These are phyloP conservation scores for Semibalanus balanoides DNA, from an alignment of 1,140 invertebrate genomes.

Conservation along the genomic window DNA sequence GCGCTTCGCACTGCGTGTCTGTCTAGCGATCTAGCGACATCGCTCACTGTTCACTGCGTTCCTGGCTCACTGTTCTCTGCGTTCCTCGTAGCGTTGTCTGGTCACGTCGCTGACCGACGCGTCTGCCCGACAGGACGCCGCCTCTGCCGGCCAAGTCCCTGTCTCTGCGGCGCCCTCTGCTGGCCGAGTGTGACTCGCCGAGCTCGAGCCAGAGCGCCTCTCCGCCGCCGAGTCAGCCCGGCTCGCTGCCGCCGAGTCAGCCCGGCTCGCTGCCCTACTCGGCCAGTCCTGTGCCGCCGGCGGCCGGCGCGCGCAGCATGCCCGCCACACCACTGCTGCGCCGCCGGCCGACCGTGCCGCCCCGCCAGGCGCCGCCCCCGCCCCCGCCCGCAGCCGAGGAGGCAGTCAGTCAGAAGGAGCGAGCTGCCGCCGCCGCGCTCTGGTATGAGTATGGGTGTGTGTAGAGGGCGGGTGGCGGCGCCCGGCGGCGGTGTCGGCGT, in stretches of 20 bases:
- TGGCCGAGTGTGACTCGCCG: neutral
- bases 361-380: neutral
- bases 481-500: no score
- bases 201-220: neutral
- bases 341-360: neutral
- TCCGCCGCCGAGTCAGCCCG: neutral
- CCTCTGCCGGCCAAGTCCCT: neutral
- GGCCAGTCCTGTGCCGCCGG: neutral
- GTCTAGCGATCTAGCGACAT: no score
- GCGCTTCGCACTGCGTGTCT: no score
- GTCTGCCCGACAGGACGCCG: neutral
- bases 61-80: no score
- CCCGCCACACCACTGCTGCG: neutral
- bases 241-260: neutral
- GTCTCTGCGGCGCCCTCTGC: neutral
- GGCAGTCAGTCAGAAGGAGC: neutral
- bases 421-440: neutral
- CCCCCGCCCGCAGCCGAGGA: neutral
- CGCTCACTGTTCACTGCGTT: no score
- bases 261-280: neutral
- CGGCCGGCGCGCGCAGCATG: constrained; percentile 1
- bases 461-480: neutral
- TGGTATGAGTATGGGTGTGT: neutral
- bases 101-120: neutral
- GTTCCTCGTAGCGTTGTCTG: no score